Conservation (phyloP, 2,797 vertebrate genomes). For the Staurois parvus region DNA sequence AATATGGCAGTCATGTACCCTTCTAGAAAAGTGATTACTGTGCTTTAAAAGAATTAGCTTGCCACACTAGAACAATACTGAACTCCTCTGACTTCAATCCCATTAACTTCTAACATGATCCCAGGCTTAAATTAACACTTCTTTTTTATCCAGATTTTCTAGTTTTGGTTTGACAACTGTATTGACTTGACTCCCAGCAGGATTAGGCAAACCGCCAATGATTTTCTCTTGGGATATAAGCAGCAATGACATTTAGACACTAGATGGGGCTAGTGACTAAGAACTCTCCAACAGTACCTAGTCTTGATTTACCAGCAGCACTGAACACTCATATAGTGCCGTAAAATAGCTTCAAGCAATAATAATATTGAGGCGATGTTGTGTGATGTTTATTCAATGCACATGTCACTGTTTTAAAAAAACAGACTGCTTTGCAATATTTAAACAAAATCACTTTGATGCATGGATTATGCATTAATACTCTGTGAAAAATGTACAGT, state of each 20-base stretch:
- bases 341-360: background rate
- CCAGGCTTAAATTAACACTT: slow-evolving; percentile 8
- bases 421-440: background rate
- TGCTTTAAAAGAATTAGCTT: background rate
- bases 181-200: slow-evolving; percentile 26
- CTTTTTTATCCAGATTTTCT: slow-evolving; percentile 9
- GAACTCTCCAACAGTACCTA: background rate
- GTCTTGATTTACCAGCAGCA: background rate
- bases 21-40: background rate
- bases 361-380: background rate
- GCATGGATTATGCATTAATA: background rate
- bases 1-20: background rate
- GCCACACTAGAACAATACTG: background rate
- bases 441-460: background rate
- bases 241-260: slow-evolving; percentile 54
- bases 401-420: background rate
- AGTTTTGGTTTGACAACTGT: slow-evolving; percentile 35
- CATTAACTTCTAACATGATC: slow-evolving; percentile 6
- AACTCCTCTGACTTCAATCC: slow-evolving; percentile 14
- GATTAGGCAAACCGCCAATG: slow-evolving; percentile 42
- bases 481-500: background rate
- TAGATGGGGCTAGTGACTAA: slow-evolving; percentile 63
- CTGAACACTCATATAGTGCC: background rate
- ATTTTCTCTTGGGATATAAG: slow-evolving; percentile 54
- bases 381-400: background rate